A percentile compares a stretch with the other conserved stretches of the same genome.
Evolutionary conservation across 1,140 invertebrate genomes (phyloP).

Genomic region (Eufriesea mexicana): DNA sequence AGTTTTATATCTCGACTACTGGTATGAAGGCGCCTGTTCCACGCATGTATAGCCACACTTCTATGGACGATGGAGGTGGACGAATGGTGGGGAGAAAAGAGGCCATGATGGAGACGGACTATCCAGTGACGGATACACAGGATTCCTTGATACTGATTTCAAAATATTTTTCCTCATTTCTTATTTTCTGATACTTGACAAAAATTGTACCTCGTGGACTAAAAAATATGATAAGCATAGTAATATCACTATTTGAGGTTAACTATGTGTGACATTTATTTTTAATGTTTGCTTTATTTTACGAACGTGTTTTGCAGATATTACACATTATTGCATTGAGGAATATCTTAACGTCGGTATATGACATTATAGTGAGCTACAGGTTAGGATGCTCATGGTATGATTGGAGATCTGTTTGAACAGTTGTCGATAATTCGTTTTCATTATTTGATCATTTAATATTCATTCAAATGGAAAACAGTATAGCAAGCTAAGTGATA

Average conservation of each 20-base stretch:
- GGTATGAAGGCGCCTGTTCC: constrained; percentile 56
- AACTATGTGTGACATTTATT: too few relatives aligned
- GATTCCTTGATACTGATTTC: neutral
- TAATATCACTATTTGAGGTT: too few relatives aligned
- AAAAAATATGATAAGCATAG: too few relatives aligned
- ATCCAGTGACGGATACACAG: constrained; percentile 41
- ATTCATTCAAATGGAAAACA: neutral
- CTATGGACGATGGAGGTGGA: constrained; percentile 43
- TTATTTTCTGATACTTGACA: too few relatives aligned
- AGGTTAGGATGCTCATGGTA: neutral
- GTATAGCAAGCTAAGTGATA: neutral
- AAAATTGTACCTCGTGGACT: too few relatives aligned
- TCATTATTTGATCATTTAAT: neutral
- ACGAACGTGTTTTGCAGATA: too few relatives aligned
- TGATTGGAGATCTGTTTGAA: constrained; percentile 1
- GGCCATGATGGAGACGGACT: constrained; percentile 55
- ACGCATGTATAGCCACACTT: constrained; percentile 57
- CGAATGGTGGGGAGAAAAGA: constrained; percentile 50
- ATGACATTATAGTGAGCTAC: too few relatives aligned
- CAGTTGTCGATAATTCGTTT: constrained; percentile 9
- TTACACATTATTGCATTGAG: neutral
- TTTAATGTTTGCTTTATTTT: too few relatives aligned
- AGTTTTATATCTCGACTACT: constrained; percentile 73
- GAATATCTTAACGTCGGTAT: too few relatives aligned
- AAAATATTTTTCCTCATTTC: neutral